Evolutionary conservation across 2,113 vertebrate species (phyloP), one percentile per base, ranked within the genome.

Genomic region (Lophura nycthemera): DNA sequence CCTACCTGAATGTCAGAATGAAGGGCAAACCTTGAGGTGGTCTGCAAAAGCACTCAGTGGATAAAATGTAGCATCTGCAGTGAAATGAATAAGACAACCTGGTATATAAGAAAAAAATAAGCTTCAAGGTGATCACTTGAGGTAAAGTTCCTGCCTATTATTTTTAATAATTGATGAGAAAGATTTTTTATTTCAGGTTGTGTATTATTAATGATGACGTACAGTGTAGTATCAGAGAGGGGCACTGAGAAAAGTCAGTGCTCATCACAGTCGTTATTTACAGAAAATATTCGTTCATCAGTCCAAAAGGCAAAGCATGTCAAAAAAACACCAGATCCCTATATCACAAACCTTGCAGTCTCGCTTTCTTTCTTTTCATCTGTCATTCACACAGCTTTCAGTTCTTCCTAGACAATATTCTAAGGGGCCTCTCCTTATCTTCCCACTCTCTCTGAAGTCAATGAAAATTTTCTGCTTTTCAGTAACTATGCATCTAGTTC

Each of bases 281-380:
- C 14, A 66, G 20, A 36, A 69, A 79, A 47, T 85, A 83, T 74
- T 71, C 65, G 22, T 81, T 75, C 54, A 73, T 52, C 40, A 48
- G 61, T 77, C 21, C 57, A 84, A 96, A 88, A 89, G 40, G 73
- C 40, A 94, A 73, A 95, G 54, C 17, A 57, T 27, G 32, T 57
- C 47, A 71, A 71, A 67, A 52, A 75, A 81, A 71, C 21, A 88
- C 2, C 40, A 67, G 56, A 64, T 81, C 29, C 32, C 36, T 60
- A 25, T 29, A 47, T 21, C 32, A 77, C 61, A 71, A 66, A 83
- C 24, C 19, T 19, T 63, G 25, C 2, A 0, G 17, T 57, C 57
- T 61, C 38, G 71, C 22, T 12, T 91, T 67, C 72, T 86, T 30
- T 76, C 21, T 94, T 86, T 60, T 81, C 64, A 52, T 36, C 75